Conservation (phyloP, 2,797 vertebrate genomes). For the Ctenosaura bakeri region DNA sequence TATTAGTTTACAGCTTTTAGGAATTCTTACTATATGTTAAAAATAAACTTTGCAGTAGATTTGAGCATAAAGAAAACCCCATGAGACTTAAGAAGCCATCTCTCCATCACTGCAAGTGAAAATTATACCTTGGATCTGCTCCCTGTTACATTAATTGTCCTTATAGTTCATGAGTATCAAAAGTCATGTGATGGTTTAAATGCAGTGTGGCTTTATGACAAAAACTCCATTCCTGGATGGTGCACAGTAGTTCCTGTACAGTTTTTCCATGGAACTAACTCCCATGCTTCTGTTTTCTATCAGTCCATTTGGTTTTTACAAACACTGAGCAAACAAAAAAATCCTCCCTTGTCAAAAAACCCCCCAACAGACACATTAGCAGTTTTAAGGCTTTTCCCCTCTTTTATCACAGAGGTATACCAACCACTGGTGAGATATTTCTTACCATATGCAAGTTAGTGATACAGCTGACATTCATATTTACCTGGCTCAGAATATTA, state of each 20-base stretch:
- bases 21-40: constrained; percentile 52
- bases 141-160: constrained; percentile 71
- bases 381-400: background rate
- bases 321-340: constrained; percentile 7
- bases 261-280: constrained; percentile 29
- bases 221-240: constrained; percentile 39
- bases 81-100: constrained; percentile 40
- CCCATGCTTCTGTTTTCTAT: constrained; percentile 24
- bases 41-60: constrained; percentile 62
- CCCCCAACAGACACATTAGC: background rate
- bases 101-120: constrained; percentile 56
- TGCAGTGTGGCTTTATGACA: constrained; percentile 56
- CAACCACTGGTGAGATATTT: background rate
- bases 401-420: background rate
- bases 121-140: constrained; percentile 72
- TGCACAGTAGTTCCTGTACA: background rate
- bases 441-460: background rate
- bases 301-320: background rate
- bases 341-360: background rate
- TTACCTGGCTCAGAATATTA: background rate
- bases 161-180: constrained; percentile 58
- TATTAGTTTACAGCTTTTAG: constrained; percentile 49
- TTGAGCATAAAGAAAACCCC: constrained; percentile 51
- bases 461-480: background rate
- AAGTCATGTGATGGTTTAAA: constrained; percentile 55